Conservation (phyloP, 92 coral and sea anemone genomes). For the Epizoanthus rinbou region DNA sequence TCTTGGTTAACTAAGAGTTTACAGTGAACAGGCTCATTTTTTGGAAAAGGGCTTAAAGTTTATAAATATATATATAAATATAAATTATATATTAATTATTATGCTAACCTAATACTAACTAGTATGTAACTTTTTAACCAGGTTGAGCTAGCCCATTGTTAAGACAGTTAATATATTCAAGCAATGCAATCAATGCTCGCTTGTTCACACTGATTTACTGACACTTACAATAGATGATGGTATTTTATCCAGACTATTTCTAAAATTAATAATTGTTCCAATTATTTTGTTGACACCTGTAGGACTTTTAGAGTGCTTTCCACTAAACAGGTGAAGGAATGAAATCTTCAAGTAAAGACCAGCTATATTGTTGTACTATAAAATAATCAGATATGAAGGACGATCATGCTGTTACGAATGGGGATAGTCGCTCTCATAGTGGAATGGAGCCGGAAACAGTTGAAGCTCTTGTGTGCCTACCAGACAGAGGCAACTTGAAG, state of each 20-base stretch:
- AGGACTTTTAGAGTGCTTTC: neutral
- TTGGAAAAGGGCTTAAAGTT: no score
- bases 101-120: no score
- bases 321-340: neutral
- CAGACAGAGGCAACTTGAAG: slow-evolving; percentile 43
- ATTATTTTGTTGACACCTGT: neutral
- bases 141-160: no score
- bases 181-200: no score
- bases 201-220: no score
- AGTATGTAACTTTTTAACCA: no score
- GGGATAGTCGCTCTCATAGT: slow-evolving; percentile 22
- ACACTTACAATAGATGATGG: no score
- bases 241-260: neutral
- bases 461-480: slow-evolving; percentile 22
- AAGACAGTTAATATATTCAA: no score
- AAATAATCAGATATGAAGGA: slow-evolving; percentile 26
- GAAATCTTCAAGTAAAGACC: neutral
- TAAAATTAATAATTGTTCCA: neutral
- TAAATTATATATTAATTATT: no score
- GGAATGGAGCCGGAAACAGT: slow-evolving; percentile 29
- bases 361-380: neutral
- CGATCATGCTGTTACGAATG: slow-evolving; percentile 5
- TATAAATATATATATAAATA: no score
- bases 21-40: no score
- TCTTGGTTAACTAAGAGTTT: no score